Conservation (phyloP, 2,113 vertebrate species). For the Chloropsis cyanopogon region DNA sequence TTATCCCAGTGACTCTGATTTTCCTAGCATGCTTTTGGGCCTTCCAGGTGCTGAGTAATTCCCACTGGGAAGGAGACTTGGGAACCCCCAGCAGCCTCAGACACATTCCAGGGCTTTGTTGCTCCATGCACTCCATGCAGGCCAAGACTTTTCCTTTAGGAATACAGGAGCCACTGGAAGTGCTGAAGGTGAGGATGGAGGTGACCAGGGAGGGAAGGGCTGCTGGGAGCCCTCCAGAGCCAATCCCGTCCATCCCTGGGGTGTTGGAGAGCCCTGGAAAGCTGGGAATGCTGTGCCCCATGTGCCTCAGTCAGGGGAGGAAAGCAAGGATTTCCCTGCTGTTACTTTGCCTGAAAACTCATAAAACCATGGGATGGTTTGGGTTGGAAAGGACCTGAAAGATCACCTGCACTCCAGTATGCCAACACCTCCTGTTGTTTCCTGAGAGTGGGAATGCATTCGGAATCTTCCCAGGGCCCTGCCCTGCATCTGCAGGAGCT, state of each 20-base stretch:
- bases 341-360: not conserved
- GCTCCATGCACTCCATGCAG: not conserved
- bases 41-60: not conserved
- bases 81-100: not conserved
- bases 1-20: not conserved
- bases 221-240: not conserved
- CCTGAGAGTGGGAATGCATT: not conserved
- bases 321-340: not conserved
- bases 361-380: not conserved
- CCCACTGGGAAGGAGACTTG: not conserved
- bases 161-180: rapidly evolving
- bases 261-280: not conserved
- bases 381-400: not conserved
- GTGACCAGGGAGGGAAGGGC: not conserved
- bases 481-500: not conserved
- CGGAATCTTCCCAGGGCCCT: not conserved
- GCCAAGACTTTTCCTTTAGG: not conserved
- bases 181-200: not conserved
- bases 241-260: rapidly evolving
- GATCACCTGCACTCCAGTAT: not conserved
- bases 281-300: not conserved
- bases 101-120: not conserved
- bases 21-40: not conserved
- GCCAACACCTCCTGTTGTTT: not conserved
- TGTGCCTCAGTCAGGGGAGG: not conserved